Base-by-base conservation (phyloP, 1,140 invertebrate species). In the Cotesia vestalis region DNA sequence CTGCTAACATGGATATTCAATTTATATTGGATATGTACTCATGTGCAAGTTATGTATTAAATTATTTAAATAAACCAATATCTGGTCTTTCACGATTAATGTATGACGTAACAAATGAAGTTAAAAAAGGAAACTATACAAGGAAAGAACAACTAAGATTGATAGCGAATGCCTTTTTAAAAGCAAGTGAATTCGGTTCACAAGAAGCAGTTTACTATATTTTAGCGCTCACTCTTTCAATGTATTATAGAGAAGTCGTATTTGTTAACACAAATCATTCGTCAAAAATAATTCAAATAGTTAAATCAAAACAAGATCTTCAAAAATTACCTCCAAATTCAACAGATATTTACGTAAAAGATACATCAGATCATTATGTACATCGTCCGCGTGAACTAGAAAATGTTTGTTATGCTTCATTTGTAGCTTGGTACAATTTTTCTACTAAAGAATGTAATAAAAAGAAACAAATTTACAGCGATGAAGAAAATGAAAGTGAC, bases 171-270 rank as follows among this genome's bases (percentile, higher is more conserved):
- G 38, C 5, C 3, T 51, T 27, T 51, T 64, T 35, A 40, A 71
- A 46, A n/a, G 62, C 62, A 38, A 36, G 12, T 40, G 62, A 14
- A 64, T 36, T 64, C 3, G 34, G 11, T 46, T 36, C 76, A 14
- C 80, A 84, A 77, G 82, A 83, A 75, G 81, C 79, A n/a, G 77
- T 73, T 14, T 80, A 73, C 62, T 70, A 77, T 61, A 27, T 78
- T 46, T 64, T 82, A 52, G 59, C 73, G 2, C 27, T 82, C 11
- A 73, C 57, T 17, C 57, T 80, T n/a, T 75, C 70, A 27, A 59
- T 73, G 67, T 73, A 46, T 20, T 57, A n/a, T n/a, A 36, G 67
- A 59, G 6, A 20, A n/a, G 6, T 8, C 36, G 20, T 20, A 11
- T 66, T 57, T 55, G 66, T 72, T 66, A 72, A 72, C 17, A 72